Evolutionary conservation across 2,888 invertebrate species (phyloP).

Genomic region (Dorcus parallelipipedus): DNA sequence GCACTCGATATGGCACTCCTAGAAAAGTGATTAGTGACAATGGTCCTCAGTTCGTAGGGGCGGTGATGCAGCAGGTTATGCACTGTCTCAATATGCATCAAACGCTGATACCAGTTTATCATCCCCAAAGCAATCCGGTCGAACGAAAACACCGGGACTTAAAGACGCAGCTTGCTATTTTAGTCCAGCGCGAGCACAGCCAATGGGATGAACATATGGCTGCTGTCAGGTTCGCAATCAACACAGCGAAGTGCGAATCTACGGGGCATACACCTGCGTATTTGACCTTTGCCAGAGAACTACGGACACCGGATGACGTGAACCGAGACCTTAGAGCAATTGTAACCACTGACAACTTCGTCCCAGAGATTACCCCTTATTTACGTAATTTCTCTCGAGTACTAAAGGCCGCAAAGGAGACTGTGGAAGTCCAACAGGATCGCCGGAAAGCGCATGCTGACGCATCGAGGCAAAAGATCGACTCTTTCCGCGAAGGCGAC

Average conservation of each 20-base stretch:
- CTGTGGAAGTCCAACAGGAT: background rate
- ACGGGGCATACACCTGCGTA: constrained; percentile 31
- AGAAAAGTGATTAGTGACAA: background rate
- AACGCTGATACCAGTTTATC: too few species aligned
- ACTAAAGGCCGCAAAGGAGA: too few species aligned
- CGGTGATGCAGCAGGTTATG: background rate
- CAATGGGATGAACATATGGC: constrained; percentile 26
- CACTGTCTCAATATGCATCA: background rate
- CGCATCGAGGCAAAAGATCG: too few species aligned
- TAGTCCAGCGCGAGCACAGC: background rate
- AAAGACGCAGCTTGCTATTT: background rate
- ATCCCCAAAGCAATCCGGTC: too few species aligned
- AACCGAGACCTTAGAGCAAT: constrained; percentile 28
- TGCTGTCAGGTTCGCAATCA: constrained; percentile 31
- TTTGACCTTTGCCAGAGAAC: constrained; percentile 32
- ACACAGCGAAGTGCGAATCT: constrained; percentile 21
- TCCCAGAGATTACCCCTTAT: constrained; percentile 8
- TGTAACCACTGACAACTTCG: constrained; percentile 29
- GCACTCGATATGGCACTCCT: too few species aligned
- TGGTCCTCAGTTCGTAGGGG: background rate
- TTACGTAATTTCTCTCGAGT: too few species aligned
- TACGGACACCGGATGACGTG: constrained; percentile 32
- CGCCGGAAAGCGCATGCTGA: too few species aligned
- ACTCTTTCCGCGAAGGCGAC: too few species aligned
- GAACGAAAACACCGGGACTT: background rate